Base-by-base conservation (phyloP, 2,797 vertebrate genomes). In the Falco concolor region DNA sequence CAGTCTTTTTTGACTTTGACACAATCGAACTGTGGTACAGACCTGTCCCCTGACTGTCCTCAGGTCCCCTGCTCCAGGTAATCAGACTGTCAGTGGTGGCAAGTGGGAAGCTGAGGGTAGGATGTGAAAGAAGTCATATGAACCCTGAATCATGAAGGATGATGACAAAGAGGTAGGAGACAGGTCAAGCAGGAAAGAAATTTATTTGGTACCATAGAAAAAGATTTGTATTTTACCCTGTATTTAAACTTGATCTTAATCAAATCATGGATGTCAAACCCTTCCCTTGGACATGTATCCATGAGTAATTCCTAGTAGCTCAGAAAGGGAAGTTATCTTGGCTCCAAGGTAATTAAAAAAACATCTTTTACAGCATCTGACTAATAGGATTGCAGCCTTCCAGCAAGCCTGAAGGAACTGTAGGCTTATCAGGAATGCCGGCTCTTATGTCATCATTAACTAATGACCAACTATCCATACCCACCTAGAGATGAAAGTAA, bases 361-460 rank as follows among this genome's bases (percentile, higher is more conserved):
- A 61, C 68, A 89, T 74, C 45, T 74, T 95, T 90, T 93, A 86
- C 68, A 87, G 68, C 80, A 80, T 73, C 84, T 82, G 61, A 74
- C 74, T 96, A 90, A 95, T 90, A 85, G 56, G 78, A 93, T 90
- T 90, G 77, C 54, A 87, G 60, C 77, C 83, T 94, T 95, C 70
- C 74, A 94, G 83, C 56, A 93, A 84, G 76, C 60, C 89, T 83
- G 57, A 73, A 96, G 82, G 89, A 93, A 82, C 32, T 22, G 40
- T 56, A 82, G 59, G 61, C 61, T 96, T 96, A 96, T 91, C 77
- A 82, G 67, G 45, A 88, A 91, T 70, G n/a, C 49, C 80, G 80
- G 83, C 67, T 93, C 91, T 91, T 87, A 95, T 53, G 74, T 91
- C 87, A 91, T 77, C 84, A 82, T 93, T 95, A 95, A 60, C 85